Conservation (phyloP, 2,888 invertebrate genomes). For the Limnephilus lunatus region DNA sequence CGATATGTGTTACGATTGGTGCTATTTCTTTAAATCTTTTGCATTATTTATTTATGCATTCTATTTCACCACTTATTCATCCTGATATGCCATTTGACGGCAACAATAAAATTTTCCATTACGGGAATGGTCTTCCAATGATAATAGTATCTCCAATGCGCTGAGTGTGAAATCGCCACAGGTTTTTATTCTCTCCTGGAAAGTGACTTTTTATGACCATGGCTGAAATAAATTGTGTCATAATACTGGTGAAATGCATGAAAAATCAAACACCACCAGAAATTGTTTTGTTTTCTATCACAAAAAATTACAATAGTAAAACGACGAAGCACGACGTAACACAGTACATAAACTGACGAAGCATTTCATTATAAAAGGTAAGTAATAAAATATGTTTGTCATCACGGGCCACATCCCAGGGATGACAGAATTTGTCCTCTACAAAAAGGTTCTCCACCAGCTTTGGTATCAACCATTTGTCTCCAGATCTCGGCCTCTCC, state of each 20-base stretch:
- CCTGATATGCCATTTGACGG: neutral
- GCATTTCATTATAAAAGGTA: neutral
- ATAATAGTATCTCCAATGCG: no score
- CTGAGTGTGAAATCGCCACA: no score
- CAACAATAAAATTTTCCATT: neutral
- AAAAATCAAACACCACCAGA: no score
- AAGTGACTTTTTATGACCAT: no score
- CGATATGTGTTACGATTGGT: neutral
- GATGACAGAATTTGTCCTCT: neutral
- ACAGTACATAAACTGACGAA: no score
- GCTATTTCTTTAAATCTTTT: neutral
- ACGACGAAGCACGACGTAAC: no score
- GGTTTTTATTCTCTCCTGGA: no score
- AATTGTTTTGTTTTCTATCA: no score
- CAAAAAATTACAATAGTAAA: no score
- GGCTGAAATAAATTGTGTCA: no score
- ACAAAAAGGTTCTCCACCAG: neutral
- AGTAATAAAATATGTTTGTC: neutral
- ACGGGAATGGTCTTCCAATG: no score
- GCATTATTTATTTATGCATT: neutral
- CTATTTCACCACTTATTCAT: neutral
- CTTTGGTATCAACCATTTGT: neutral
- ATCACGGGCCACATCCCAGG: neutral
- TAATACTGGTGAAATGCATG: no score
- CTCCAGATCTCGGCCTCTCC: neutral